These are phyloP conservation scores for Lithobius niger DNA, from an alignment of 1,140 invertebrate genomes.

Conservation along the genomic window DNA sequence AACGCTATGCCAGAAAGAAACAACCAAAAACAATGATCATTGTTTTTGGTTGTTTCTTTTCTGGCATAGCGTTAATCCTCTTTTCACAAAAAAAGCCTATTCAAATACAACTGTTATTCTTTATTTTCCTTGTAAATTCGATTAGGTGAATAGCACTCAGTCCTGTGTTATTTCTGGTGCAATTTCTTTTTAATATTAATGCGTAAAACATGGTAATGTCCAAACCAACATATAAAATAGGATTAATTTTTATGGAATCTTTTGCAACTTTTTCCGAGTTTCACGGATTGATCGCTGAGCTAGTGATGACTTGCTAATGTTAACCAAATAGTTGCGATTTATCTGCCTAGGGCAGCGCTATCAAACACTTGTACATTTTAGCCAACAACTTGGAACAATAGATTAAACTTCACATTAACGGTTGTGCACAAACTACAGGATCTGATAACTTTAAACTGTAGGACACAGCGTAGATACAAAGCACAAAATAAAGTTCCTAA, in stretches of 20 bases:
- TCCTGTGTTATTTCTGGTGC: neutral
- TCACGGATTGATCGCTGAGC: neutral
- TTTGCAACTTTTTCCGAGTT: neutral
- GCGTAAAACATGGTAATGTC: neutral
- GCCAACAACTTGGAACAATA: neutral
- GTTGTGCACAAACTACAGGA: neutral
- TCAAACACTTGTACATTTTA: too few species aligned
- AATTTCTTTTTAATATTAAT: neutral
- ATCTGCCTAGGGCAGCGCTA: too few species aligned
- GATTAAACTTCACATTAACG: neutral
- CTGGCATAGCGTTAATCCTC: too few species aligned
- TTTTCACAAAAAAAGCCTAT: neutral
- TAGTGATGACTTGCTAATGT: neutral
- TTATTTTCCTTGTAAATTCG: neutral
- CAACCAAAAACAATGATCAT: neutral
- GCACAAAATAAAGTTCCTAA: neutral
- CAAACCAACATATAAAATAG: neutral
- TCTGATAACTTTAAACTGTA: too few species aligned
- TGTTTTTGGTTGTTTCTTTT: too few species aligned
- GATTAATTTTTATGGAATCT: neutral
- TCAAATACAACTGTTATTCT: neutral
- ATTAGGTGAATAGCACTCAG: neutral
- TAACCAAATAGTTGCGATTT: neutral
- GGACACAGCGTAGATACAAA: too few species aligned
- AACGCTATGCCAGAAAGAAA: neutral